A percentile compares a stretch with the other conserved stretches of the same genome.
Evolutionary conservation across 2,888 invertebrate species (phyloP).

Genomic region (Heliconius charithonia): DNA sequence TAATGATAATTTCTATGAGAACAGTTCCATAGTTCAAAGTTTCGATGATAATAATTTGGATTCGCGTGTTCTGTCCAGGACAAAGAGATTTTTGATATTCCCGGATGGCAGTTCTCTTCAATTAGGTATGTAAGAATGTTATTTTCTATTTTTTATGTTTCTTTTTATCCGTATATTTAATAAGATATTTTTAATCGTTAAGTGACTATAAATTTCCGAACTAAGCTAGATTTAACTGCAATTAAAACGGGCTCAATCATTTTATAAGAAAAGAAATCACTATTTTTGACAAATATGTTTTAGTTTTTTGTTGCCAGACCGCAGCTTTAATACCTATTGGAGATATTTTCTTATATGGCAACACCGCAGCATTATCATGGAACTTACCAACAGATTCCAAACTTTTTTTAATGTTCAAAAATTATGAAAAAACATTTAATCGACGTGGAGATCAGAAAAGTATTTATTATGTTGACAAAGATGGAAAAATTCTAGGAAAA

Average conservation of each 20-base stretch:
- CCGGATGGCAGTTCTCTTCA: conserved; percentile 85
- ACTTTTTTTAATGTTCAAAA: conserved; percentile 63
- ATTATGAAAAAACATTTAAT: conserved; percentile 58
- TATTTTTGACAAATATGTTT: conserved; percentile 48
- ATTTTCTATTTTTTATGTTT: neutral
- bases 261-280: neutral
- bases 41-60: conserved; percentile 54
- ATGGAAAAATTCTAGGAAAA: conserved; percentile 64
- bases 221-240: neutral
- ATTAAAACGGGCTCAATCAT: neutral
- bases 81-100: conserved; percentile 84
- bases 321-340: conserved; percentile 82
- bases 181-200: neutral
- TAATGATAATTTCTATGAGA: neutral
- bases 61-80: conserved; percentile 74
- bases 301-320: conserved; percentile 87
- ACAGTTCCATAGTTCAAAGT: conserved; percentile 19
- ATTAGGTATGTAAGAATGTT: conserved; percentile 72
- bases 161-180: neutral
- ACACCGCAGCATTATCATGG: conserved; percentile 90
- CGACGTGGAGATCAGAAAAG: conserved; percentile 64
- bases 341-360: conserved; percentile 86
- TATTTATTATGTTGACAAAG: conserved; percentile 65
- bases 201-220: neutral
- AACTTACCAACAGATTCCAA: conserved; percentile 85